phyloP scores from a whole-genome alignment of 2,113 vertebrate genomes.

The Sylvietta virens region DNA sequence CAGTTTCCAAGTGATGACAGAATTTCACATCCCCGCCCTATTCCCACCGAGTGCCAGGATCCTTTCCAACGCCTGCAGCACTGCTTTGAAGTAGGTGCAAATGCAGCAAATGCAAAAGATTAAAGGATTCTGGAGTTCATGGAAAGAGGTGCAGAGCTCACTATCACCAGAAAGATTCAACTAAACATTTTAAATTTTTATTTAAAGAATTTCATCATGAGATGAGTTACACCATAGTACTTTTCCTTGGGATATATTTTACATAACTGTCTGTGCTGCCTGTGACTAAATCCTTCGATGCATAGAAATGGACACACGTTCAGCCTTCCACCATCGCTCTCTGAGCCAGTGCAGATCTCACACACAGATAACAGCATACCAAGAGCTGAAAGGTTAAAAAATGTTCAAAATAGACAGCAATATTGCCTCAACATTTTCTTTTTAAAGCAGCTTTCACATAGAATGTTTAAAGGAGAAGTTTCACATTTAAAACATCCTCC shows the following conservation, averaged over 20 bases:
- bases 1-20: conserved; percentile 37
- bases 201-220: neutral
- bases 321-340: neutral
- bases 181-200: conserved; percentile 26
- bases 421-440: neutral
- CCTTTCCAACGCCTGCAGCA: conserved; percentile 55
- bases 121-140: conserved; percentile 41
- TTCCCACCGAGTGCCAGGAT: conserved; percentile 14
- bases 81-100: conserved; percentile 55
- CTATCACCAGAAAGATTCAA: neutral
- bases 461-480: neutral
- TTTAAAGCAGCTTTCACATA: neutral
- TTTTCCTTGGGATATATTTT: neutral
- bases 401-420: neutral
- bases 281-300: neutral
- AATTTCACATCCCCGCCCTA: conserved; percentile 44
- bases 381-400: neutral
- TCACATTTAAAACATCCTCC: conserved; percentile 11
- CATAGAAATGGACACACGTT: neutral
- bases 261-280: neutral
- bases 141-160: neutral
- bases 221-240: neutral
- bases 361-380: neutral
- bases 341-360: neutral
- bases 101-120: conserved; percentile 56